A percentile compares a stretch with the other conserved stretches of the same genome.
Evolutionary conservation across 2,113 vertebrate species (phyloP).

Genomic region (Emydocephalus ijimae): DNA sequence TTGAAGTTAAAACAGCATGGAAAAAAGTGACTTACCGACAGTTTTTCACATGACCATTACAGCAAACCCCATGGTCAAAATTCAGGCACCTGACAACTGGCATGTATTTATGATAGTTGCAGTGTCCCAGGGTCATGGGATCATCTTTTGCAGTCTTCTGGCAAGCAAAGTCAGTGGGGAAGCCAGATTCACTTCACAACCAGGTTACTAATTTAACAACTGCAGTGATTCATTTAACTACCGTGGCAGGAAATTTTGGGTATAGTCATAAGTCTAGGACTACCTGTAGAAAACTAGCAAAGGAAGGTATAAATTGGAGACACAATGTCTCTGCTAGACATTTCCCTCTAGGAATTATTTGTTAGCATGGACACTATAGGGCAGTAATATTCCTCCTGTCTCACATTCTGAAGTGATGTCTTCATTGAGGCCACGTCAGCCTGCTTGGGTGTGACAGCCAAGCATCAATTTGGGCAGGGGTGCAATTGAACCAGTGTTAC

Average conservation of each 20-base stretch:
- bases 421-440: background rate
- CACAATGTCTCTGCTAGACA: background rate
- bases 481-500: too few relatives aligned
- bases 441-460: background rate
- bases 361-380: background rate
- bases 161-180: background rate
- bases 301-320: background rate
- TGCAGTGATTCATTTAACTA: background rate
- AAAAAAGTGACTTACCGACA: too few relatives aligned
- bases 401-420: background rate
- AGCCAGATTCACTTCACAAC: background rate
- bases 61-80: background rate
- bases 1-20: too few relatives aligned
- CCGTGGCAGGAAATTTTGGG: background rate
- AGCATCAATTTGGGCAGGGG: accelerated
- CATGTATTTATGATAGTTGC: background rate
- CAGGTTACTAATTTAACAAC: background rate
- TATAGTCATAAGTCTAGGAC: background rate
- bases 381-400: background rate
- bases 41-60: background rate
- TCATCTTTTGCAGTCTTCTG: background rate
- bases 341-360: background rate
- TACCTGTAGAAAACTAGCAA: background rate
- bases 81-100: background rate
- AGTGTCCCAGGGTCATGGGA: background rate